Percentiles rank a stretch among this genome's conserved stretches.
These are phyloP conservation scores for Pampusana beccarii DNA, from an alignment of 2,113 vertebrate species.

Conservation along the genomic window DNA sequence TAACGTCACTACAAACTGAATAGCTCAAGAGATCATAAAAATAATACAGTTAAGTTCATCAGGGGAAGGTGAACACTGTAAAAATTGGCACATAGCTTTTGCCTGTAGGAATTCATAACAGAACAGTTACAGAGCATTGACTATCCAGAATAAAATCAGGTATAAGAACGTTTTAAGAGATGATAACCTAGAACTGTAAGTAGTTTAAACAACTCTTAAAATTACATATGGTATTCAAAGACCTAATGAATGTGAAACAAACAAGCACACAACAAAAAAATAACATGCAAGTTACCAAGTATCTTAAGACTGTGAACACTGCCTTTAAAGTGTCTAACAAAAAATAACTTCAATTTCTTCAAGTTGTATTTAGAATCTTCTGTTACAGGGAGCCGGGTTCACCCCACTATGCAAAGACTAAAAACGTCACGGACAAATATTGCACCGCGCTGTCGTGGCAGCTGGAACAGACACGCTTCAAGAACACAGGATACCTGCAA, in stretches of 20 bases:
- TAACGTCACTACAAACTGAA: neutral
- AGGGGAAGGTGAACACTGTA: neutral
- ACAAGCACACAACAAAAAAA: too few relatives aligned
- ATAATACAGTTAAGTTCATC: neutral
- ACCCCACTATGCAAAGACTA: rapidly evolving
- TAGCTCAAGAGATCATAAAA: neutral
- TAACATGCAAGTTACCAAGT: neutral
- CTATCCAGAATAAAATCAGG: neutral
- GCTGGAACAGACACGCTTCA: rapidly evolving
- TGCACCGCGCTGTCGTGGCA: rapidly evolving
- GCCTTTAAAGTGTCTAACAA: neutral
- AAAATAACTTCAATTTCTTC: neutral
- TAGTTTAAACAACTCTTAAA: neutral
- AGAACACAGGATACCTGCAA: rapidly evolving
- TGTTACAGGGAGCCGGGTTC: too few relatives aligned
- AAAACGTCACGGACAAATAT: rapidly evolving
- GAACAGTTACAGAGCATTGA: neutral
- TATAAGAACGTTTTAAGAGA: neutral
- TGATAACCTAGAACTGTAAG: rapidly evolving
- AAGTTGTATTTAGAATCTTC: too few relatives aligned
- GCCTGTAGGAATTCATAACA: neutral
- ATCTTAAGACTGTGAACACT: neutral
- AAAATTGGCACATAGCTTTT: neutral
- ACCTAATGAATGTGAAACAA: neutral
- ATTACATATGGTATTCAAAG: rapidly evolving